phyloP scores from a whole-genome alignment of 2,888 invertebrate genomes.

The Andrena minutula region DNA sequence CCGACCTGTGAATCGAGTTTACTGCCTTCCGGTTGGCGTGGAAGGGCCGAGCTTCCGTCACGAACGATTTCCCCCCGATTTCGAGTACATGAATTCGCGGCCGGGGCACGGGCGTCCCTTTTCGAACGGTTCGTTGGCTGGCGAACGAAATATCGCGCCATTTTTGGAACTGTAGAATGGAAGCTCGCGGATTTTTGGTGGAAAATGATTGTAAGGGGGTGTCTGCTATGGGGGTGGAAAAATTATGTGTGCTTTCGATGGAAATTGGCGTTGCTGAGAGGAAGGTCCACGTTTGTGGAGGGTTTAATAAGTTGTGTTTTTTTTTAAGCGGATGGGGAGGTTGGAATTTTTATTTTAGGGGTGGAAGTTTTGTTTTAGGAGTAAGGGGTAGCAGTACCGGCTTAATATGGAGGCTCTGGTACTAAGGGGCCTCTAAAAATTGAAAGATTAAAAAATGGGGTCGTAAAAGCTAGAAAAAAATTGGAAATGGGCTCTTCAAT shows the following conservation, averaged over 20 bases:
- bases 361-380: neutral
- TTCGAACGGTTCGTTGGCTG: neutral
- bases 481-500: too few species aligned
- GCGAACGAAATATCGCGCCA: neutral
- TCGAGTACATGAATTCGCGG: neutral
- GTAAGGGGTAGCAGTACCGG: too few species aligned
- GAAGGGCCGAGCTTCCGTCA: slow-evolving; percentile 3
- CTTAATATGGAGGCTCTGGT: too few species aligned
- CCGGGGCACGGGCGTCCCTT: neutral
- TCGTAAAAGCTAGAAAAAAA: too few species aligned
- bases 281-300: neutral
- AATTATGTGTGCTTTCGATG: neutral
- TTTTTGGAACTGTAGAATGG: too few species aligned
- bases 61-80: slow-evolving; percentile 1
- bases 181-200: too few species aligned
- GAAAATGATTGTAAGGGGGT: too few species aligned
- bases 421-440: too few species aligned
- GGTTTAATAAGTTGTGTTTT: neutral
- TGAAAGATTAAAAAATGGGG: too few species aligned
- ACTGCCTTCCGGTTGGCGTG: slow-evolving; percentile 15
- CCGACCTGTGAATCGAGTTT: slow-evolving; percentile 12
- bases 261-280: too few species aligned
- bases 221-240: neutral
- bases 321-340: neutral
- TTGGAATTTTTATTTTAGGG: neutral